Evolutionary conservation across 2,797 vertebrate species (phyloP).

Genomic region (Coccyzus lansbergi): DNA sequence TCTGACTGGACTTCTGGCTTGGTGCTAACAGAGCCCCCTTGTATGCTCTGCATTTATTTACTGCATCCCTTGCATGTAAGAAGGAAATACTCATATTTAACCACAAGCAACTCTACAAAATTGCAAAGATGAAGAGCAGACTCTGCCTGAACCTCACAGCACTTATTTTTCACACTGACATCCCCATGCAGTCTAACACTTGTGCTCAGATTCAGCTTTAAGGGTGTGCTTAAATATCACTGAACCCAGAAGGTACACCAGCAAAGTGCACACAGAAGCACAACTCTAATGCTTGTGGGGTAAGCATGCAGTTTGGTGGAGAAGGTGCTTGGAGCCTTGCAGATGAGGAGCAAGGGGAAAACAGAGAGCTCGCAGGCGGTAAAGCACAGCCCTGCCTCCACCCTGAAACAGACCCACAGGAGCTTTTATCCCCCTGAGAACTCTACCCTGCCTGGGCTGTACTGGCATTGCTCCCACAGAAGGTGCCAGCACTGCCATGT

Average conservation of each 20-base stretch:
- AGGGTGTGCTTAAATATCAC: background rate
- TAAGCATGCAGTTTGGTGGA: background rate
- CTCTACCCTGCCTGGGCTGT: background rate
- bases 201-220: background rate
- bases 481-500: background rate
- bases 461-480: fast-evolving
- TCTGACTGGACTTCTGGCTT: background rate
- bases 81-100: background rate
- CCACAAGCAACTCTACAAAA: background rate
- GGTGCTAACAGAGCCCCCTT: constrained; percentile 5
- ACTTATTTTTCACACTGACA: background rate
- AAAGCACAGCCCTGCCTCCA: background rate
- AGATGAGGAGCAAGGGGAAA: background rate
- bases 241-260: background rate
- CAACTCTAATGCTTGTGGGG: background rate
- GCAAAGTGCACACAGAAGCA: background rate
- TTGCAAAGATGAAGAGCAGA: background rate
- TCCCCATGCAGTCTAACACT: background rate
- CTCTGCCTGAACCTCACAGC: background rate
- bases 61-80: background rate
- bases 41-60: background rate
- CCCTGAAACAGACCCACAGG: background rate
- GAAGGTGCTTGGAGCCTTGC: background rate
- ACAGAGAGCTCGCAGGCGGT: background rate
- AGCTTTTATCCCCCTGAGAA: background rate